Evolutionary conservation across 2,888 invertebrate genomes (phyloP), one percentile per base, ranked within the genome.

Genomic region (Nemotelus pantherinus): DNA sequence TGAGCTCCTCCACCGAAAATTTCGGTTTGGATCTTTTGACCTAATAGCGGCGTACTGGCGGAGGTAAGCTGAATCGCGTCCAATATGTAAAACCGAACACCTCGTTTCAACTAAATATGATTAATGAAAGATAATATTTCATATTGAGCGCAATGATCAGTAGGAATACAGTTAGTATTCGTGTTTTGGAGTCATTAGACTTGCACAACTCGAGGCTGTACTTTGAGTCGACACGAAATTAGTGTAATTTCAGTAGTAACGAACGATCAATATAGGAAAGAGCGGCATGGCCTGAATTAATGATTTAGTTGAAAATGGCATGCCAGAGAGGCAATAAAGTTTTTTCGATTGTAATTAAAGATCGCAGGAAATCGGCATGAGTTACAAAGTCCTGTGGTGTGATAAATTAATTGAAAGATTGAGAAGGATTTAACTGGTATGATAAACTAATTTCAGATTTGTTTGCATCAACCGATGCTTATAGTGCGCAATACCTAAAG

Each of bases 71-170:
- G 60, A 48, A 63, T 63, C 39, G 48, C 45, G 45, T 10, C 63
- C 9, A 63, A 74, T 74, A 74, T 74, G 74, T 74, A 74, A 74
- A 74, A 74, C n/a, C 48, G 60, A 60, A 63, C 74, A 60, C 74
- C 74, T 74, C 60, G 48, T 67, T 48, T 72, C 57, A 74, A 48
- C 60, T 74, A 74, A 74, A 74, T 74, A 74, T 74, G 74, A 74
- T 74, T 74, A 74, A 74, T 74, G 60, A 48, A 74, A 60, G 63
- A 63, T 48, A 74, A 74, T 74, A 63, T 63, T 63, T 74, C 74
- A 74, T 74, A 74, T 74, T 63, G 63, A 43, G 25, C 7, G 41
- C 10, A 74, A 10, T 25, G 74, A 74, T 74, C 74, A 74, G 63
- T 63, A 63, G 70, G 70, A 63, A 55, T 74, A 74, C 74, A 74